Base-by-base conservation (phyloP, 2,797 vertebrate species). In the Chrosomus eos region DNA sequence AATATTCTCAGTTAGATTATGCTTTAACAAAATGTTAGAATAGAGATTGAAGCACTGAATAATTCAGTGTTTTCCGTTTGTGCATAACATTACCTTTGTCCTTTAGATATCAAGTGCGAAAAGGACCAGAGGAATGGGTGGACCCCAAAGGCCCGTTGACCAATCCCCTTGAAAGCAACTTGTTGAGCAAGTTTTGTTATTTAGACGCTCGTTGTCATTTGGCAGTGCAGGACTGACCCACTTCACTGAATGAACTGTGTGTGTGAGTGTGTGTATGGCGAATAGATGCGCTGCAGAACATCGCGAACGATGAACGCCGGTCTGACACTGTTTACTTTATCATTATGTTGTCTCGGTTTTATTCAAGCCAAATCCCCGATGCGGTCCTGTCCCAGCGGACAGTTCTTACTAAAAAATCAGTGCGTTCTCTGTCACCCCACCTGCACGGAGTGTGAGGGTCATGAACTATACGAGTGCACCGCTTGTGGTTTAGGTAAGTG, bases 351-450 rank as follows among this genome's bases (percentile, higher is more conserved):
- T 48, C 38, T 92, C 14, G 92, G 88, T 78, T 89, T 88, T 43
- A 82, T 87, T 33, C 86, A 67, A 43, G 90, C 91, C 51, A 92
- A 89, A 84, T 72, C 92, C 9, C 82, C 93, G 43, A 66, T 89
- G 58, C 71, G 87, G 43, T 76, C 86, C 23, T 96, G 96, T 89
- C 93, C 93, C 53, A 94, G 91, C 45, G 95, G 95, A 28, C 95
- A 95, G 88, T 96, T 96, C 82, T 1, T 90, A 73, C 90, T 95
- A 80, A 95, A 94, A 86, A 93, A 51, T 83, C 95, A 94, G 90
- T 96, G 96, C 75, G 94, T 95, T 89, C 91, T 93, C 86, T 96
- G 96, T 79, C 96, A 96, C 76, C 93, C 95, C 88, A 95, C 93
- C 93, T 96, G 96, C 89, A 89, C 93, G 1, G 94, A 95, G 92